These are phyloP conservation scores for Dinomys branickii DNA, from an alignment of 2,113 vertebrate genomes.

Conservation along the genomic window DNA sequence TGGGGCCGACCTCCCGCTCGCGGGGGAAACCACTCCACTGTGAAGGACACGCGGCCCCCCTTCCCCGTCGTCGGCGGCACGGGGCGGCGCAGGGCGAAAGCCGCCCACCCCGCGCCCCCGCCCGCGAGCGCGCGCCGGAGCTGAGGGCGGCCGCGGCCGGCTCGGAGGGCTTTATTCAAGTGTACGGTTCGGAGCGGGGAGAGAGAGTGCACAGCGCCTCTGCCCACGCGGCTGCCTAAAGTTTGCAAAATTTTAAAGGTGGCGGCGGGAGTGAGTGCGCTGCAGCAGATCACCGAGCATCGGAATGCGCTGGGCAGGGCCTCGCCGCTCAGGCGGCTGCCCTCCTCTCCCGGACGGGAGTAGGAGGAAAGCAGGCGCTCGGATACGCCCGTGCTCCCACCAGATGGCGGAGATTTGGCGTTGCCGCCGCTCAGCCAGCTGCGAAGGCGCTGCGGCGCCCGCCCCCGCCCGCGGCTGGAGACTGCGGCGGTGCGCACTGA, in stretches of 20 bases:
- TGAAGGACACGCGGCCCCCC: conserved; percentile 85
- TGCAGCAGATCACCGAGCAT: conserved; percentile 72
- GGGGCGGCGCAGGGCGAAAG: background rate
- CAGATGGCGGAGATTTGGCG: conserved; percentile 80
- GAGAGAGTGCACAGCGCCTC: conserved; percentile 57
- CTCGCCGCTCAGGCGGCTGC: background rate
- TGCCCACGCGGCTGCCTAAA: conserved; percentile 71
- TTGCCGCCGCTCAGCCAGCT: conserved; percentile 83
- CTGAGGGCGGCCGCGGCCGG: conserved; percentile 38
- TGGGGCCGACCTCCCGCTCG: conserved; percentile 79
- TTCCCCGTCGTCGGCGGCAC: background rate
- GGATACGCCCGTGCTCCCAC: conserved; percentile 75
- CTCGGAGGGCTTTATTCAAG: conserved; percentile 70
- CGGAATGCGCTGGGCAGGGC: conserved; percentile 61
- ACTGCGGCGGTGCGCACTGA: conserved; percentile 88
- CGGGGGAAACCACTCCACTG: conserved; percentile 85
- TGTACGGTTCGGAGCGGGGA: conserved; percentile 67
- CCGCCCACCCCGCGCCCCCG: background rate
- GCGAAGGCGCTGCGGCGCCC: conserved; percentile 77
- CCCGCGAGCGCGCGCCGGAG: background rate
- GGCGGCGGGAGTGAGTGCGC: conserved; percentile 14
- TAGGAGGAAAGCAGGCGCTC: conserved; percentile 27
- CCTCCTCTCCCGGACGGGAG: background rate
- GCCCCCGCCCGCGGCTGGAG: conserved; percentile 74
- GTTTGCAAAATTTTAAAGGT: conserved; percentile 71